Percentiles rank a stretch among this genome's conserved stretches.
phyloP scores from a whole-genome alignment of 1,140 invertebrate genomes.

The Lineus longissimus region DNA sequence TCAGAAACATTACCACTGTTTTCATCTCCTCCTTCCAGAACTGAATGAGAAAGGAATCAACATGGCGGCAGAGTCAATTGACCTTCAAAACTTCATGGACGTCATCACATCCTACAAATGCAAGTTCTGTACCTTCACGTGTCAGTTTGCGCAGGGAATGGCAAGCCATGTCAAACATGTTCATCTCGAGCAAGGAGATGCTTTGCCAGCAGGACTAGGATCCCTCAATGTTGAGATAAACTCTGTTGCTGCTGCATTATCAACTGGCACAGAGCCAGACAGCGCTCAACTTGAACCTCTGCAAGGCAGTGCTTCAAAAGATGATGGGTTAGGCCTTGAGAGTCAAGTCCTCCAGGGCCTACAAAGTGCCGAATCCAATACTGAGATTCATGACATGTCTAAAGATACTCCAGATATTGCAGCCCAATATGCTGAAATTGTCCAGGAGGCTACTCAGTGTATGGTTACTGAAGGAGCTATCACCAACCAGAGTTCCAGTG shows the following conservation, averaged over 20 bases:
- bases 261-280: background rate
- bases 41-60: too few relatives aligned
- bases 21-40: too few relatives aligned
- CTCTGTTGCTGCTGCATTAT: background rate
- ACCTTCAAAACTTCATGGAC: slow-evolving; percentile 43
- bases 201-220: slow-evolving; percentile 55
- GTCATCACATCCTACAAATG: slow-evolving; percentile 47
- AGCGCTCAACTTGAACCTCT: background rate
- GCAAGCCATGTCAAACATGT: slow-evolving; percentile 30
- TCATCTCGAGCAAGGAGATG: slow-evolving; percentile 33
- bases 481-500: background rate
- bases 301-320: too few relatives aligned
- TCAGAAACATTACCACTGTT: too few relatives aligned
- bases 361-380: background rate
- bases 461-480: background rate
- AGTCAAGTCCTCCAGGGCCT: background rate
- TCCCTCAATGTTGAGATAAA: background rate
- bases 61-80: slow-evolving; percentile 5
- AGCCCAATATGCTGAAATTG: background rate
- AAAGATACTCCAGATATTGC: background rate
- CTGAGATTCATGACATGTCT: background rate
- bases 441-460: background rate
- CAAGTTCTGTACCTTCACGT: slow-evolving; percentile 39
- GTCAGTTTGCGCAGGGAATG: slow-evolving; percentile 29
- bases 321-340: background rate